These are phyloP conservation scores for Esox masquinongy DNA, from an alignment of 2,797 vertebrate genomes.

Conservation along the genomic window DNA sequence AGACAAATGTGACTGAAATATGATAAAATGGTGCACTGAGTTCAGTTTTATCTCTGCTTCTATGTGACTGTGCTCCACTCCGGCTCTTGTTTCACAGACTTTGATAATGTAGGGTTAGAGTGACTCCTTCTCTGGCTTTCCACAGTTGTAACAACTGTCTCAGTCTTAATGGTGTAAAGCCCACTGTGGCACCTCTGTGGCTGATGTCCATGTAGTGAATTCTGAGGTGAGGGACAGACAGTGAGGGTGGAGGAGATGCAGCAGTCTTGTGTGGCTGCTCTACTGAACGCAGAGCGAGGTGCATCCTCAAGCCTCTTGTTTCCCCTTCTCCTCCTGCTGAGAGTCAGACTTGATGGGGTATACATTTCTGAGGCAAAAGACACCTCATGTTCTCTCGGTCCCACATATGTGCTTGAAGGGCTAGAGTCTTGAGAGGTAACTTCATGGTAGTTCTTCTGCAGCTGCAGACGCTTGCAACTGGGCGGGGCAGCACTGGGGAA, in stretches of 20 bases:
- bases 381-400: slow-evolving; percentile 26
- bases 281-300: slow-evolving; percentile 37
- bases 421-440: slow-evolving; percentile 22
- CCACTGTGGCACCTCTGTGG: slow-evolving; percentile 59
- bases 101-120: slow-evolving; percentile 28
- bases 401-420: slow-evolving; percentile 32
- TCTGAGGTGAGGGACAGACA: slow-evolving; percentile 48
- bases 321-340: slow-evolving; percentile 29
- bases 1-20: slow-evolving; percentile 14
- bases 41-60: slow-evolving; percentile 32
- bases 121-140: slow-evolving; percentile 42
- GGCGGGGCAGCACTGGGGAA: slow-evolving; percentile 25
- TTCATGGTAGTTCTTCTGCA: slow-evolving; percentile 23
- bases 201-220: slow-evolving; percentile 38
- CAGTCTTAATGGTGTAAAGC: slow-evolving; percentile 41
- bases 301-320: slow-evolving; percentile 27
- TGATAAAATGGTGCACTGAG: slow-evolving; percentile 48
- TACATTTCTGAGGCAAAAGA: slow-evolving; percentile 24
- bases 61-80: slow-evolving; percentile 38
- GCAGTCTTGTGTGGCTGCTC: slow-evolving; percentile 73
- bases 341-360: slow-evolving; percentile 37
- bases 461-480: slow-evolving; percentile 38
- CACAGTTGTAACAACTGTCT: slow-evolving; percentile 53
- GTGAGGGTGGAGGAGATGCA: slow-evolving; percentile 49
- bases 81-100: slow-evolving; percentile 47